Evolutionary conservation across 2,797 vertebrate genomes (phyloP), one percentile per base, ranked within the genome.

Genomic region (Gymnothorax javanicus): DNA sequence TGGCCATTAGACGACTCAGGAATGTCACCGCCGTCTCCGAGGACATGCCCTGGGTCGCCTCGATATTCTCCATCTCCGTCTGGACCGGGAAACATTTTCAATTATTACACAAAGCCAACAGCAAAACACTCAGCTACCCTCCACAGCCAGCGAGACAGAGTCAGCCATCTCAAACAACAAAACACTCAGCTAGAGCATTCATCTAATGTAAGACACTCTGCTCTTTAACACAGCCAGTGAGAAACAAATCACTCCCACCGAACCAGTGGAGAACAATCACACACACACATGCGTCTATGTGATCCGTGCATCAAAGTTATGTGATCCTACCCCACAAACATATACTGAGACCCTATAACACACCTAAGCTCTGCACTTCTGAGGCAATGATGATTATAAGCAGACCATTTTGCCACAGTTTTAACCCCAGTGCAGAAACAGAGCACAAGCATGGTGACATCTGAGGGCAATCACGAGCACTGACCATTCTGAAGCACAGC

Each of bases 11-110:
- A 58, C 98, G 96, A 90, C 97, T 98, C 91, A 99, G 97, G 93
- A 99, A 99, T 15, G 97, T 98, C 90, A 99, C 97, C 56, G 99
- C 98, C 4, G 96, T 99, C 94, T 98, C 98, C 54, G 98, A 97
- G 2, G 99, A 98, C 99, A 99, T 99, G 92, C 98, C 99, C 95
- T 99, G 98, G 1, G 98, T 97, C 59, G 97, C 96, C 95, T 99
- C 99, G 81, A 99, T 97, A 91, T 96, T 98, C 94, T 99, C 98
- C 94, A 98, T 87, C 94, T 99, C 98, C 67, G 95, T 96, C 98
- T 99, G 95, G 85, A 88, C 85, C 92, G 93, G 93, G 90, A 92
- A 88, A 92, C 87, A 93, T 88, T 15, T 8, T 79, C 50, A 52
- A 7, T 9, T 75, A 75, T 17, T 20, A 12, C 71, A 50, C 71